Evolutionary conservation across 37 sponge, comb jelly and placozoan species (phyloP), one percentile per base, ranked within the genome.

Genomic region (Oopsacas minuta): DNA sequence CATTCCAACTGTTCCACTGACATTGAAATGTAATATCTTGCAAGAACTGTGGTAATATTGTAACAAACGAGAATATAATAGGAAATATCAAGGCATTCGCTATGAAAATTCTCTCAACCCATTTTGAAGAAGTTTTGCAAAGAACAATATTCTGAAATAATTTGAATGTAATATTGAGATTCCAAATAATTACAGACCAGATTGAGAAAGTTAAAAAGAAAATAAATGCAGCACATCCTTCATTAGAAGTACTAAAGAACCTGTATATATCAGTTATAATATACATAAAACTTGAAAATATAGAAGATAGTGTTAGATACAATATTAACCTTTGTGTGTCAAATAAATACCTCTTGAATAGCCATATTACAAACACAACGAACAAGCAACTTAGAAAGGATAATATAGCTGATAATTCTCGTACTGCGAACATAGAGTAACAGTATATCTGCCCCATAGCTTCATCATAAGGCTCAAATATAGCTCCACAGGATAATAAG

Each of bases 1-100:
- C 75, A 61, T 61, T 61, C 75, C 75, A 61, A 34, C 75, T 61
- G 28, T 61, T 61, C 75, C 75, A 61, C 75, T 61, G 75, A 34
- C 75, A 61, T 34, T 61, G 75, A n/a, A 61, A 61, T 7, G 75
- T 61, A 32, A 61, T 61, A 20, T 61, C 75, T 12, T 61, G 75
- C 22, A 61, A 32, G 75, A 61, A 61, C 22, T 61, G 75, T 25
- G 75, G 75, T 10, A 61, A 34, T 32, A 61, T 61, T 32, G 75
- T 61, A n/a, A 61, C 1, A 34, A n/a, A 20, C 5, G 75, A 25
- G 5, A 61, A 12, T 20, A 61, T 10, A 12, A 61, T 3, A 10
- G 75, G 75, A 34, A 61, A 25, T 32, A 61, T 34, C 3, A 61
- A 34, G 22, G 75, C 7, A n/a, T 10, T 61, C 20, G 22, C 7